phyloP scores from a whole-genome alignment of 2,888 invertebrate genomes.

The Archips crataeganus region DNA sequence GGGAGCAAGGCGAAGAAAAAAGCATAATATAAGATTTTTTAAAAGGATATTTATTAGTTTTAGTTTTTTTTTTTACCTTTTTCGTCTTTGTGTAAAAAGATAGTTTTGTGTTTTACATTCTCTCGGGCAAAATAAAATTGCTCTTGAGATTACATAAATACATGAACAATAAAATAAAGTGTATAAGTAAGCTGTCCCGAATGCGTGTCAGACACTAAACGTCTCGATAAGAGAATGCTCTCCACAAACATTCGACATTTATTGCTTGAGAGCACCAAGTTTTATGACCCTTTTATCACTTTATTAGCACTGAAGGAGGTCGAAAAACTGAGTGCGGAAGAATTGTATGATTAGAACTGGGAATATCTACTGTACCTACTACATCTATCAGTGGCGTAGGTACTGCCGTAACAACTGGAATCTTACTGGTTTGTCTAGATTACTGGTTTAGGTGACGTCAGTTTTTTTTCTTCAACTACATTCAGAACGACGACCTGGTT shows the following conservation, averaged over 20 bases:
- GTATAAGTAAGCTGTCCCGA: constrained; percentile 3
- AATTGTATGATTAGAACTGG: constrained; percentile 2
- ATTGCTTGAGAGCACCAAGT: constrained; percentile 7
- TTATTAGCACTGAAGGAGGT: background rate
- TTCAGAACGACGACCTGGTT: no score
- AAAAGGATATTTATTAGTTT: no score
- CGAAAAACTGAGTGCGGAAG: background rate
- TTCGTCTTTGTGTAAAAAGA: no score
- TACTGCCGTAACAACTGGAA: no score
- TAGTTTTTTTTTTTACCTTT: no score
- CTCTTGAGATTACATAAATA: background rate
- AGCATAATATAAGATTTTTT: no score
- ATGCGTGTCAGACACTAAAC: background rate
- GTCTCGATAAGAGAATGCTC: constrained; percentile 3
- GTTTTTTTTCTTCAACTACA: no score
- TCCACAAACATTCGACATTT: constrained; percentile 1
- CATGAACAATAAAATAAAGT: background rate
- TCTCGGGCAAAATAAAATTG: background rate
- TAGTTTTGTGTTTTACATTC: background rate
- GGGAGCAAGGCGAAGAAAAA: no score
- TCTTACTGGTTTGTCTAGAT: no score
- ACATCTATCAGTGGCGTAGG: no score
- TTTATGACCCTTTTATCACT: constrained; percentile 15
- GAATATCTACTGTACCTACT: background rate
- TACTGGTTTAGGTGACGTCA: no score